Evolutionary conservation across 2,113 vertebrate genomes (phyloP), one percentile per base, ranked within the genome.

Genomic region (Picathartes gymnocephalus): DNA sequence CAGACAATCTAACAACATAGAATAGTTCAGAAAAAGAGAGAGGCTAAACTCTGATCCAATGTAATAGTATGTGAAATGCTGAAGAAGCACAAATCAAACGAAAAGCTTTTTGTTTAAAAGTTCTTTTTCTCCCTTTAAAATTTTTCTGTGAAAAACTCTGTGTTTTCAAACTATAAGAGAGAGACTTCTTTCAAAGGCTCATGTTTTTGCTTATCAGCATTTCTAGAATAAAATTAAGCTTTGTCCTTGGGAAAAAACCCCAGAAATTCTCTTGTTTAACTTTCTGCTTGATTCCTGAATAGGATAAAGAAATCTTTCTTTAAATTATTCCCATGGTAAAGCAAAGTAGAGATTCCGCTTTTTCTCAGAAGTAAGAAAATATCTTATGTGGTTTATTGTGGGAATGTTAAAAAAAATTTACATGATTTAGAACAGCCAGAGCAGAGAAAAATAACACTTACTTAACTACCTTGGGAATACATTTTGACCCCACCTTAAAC

Each of bases 401-500:
- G 78, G 74, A 95, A 86, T 66, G 73, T 76, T 35, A 27, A 82
- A 87, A 91, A 93, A 85, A 42, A 1, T 15, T 42, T 53, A 58
- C n/a, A 65, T 53, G 15, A 77, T 73, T 89, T 69, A 72, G 23
- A 95, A 87, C 62, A 80, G 74, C 31, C 45, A 39, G 77, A 20
- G 58, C 64, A 71, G 69, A 84, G 53, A 37, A 96, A 93, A 95
- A 84, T 77, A 86, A 83, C 21, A 1, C 56, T 91, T 92, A 91
- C 51, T 91, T 76, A 96, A 89, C 50, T 82, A 33, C 35, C 31
- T 76, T 87, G 95, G 91, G 84, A 94, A 94, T 62, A 81, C 37
- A 85, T 80, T 89, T 61, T 87, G 47, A 93, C 87, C 54, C 66
- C 92, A 88, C 81, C 91, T 91, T 93, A 96, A 92, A 88, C 0